Conservation (phyloP, 2,113 vertebrate genomes). For the Cisticola juncidis region DNA sequence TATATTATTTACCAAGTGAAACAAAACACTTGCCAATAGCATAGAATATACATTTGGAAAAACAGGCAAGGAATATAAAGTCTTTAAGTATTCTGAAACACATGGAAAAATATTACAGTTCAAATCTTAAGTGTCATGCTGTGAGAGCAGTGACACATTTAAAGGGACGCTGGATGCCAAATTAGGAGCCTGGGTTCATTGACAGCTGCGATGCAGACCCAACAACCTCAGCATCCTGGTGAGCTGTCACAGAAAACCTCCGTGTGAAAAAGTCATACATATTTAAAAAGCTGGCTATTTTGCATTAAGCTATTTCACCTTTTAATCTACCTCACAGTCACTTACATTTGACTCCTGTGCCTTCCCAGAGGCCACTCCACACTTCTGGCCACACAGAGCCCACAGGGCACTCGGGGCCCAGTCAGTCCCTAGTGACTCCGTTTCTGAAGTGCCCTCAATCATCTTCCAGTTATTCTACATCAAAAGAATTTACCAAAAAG, state of each 20-base stretch:
- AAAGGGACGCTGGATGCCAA: neutral
- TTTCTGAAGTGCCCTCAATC: neutral
- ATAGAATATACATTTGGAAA: neutral
- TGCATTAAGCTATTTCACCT: neutral
- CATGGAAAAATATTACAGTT: neutral
- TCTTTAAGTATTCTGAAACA: neutral
- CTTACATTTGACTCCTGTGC: neutral
- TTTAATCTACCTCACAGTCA: neutral
- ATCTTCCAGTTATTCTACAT: neutral
- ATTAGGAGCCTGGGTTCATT: neutral
- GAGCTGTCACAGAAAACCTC: neutral
- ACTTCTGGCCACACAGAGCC: neutral
- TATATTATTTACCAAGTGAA: neutral
- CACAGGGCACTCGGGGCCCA: accelerated
- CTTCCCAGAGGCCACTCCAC: neutral
- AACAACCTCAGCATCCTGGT: neutral
- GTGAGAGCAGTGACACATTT: neutral
- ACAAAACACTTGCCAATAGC: neutral
- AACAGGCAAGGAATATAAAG: neutral
- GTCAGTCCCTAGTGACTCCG: neutral
- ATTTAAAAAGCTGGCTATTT: neutral
- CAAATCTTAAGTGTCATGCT: neutral
- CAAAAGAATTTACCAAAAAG: neutral
- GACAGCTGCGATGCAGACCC: neutral
- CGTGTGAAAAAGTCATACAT: neutral